Conservation (phyloP, 2,888 invertebrate species). For the Xestia c-nigrum region DNA sequence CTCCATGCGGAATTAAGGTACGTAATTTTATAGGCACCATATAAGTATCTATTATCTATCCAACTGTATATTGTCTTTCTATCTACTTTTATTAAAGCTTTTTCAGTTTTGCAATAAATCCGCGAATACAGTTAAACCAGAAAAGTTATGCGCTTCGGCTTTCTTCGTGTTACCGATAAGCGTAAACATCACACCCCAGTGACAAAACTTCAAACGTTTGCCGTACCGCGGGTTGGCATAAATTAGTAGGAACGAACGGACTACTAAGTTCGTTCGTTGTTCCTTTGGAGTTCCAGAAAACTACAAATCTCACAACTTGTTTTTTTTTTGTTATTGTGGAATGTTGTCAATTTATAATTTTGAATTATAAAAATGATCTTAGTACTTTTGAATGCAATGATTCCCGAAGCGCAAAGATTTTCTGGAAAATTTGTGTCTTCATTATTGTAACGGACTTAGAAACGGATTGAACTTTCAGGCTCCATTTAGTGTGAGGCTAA, state of each 20-base stretch:
- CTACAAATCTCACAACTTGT: neutral
- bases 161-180: neutral
- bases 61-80: neutral
- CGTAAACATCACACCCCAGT: neutral
- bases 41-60: neutral
- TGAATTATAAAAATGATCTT: neutral
- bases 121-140: neutral
- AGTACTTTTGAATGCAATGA: neutral
- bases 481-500: slow-evolving; percentile 10
- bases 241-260: too few species aligned
- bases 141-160: neutral
- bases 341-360: neutral
- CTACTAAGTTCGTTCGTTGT: neutral
- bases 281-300: too few species aligned
- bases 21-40: neutral
- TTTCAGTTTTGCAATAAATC: neutral
- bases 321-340: neutral
- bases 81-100: neutral
- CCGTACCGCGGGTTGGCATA: too few species aligned
- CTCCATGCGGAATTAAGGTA: neutral
- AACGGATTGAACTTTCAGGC: neutral
- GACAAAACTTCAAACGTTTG: neutral
- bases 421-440: neutral
- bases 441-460: slow-evolving; percentile 11
- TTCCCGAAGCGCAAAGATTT: neutral